Evolutionary conservation across 1,140 invertebrate genomes (phyloP).

Genomic region (Pantala flavescens): DNA sequence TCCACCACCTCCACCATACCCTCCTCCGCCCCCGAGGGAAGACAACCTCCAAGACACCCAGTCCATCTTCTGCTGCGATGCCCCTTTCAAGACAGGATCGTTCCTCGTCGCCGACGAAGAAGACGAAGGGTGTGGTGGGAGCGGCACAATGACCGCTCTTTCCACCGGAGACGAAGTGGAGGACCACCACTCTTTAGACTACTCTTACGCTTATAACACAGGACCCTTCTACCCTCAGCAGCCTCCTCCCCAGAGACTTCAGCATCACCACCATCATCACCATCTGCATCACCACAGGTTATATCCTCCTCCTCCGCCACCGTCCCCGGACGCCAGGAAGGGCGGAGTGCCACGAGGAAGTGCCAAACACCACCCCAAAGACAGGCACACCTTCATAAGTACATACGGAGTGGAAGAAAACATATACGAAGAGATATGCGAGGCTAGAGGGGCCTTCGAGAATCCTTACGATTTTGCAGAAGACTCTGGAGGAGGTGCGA

Average conservation of each 20-base stretch:
- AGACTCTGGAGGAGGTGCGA: not conserved
- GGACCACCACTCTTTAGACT: conserved; percentile 37
- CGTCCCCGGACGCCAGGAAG: conserved; percentile 33
- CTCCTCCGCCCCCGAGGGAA: not conserved
- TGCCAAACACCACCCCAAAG: conserved; percentile 21
- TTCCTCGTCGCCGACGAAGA: conserved; percentile 19
- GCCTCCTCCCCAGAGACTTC: conserved; percentile 33
- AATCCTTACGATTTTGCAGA: conserved; percentile 13
- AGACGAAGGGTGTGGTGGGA: not conserved
- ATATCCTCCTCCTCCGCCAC: conserved; percentile 27
- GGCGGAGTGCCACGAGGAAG: conserved; percentile 24
- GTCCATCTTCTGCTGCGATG: conserved; percentile 25
- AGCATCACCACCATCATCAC: conserved; percentile 29
- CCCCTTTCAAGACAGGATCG: conserved; percentile 26
- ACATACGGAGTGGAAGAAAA: conserved; percentile 74
- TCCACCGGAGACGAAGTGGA: not conserved
- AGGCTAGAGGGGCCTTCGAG: conserved; percentile 26
- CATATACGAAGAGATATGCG: conserved; percentile 76
- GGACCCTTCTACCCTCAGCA: conserved; percentile 35
- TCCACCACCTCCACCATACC: conserved; percentile 41
- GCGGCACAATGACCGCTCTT: not conserved
- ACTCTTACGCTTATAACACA: conserved; percentile 69
- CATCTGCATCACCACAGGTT: not conserved
- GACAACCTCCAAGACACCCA: conserved; percentile 22
- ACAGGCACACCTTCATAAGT: conserved; percentile 58